Conservation (phyloP, 1,140 invertebrate species). For the Lutraria rhynchaena region DNA sequence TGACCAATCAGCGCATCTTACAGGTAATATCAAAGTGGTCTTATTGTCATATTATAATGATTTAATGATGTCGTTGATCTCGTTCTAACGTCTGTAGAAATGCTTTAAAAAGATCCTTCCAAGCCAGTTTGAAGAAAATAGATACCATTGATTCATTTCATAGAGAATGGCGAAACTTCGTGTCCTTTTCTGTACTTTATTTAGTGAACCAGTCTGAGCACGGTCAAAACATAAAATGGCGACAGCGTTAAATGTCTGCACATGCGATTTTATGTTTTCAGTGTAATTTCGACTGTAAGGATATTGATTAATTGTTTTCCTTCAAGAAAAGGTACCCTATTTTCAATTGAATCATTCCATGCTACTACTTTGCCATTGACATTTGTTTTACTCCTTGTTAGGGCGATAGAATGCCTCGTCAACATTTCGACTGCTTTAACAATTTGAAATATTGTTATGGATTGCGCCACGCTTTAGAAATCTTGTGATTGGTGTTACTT, state of each 20-base stretch:
- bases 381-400: background rate
- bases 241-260: constrained; percentile 24
- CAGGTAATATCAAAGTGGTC: too few species aligned
- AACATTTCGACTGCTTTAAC: background rate
- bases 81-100: too few species aligned
- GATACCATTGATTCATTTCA: too few species aligned
- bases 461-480: background rate
- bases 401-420: background rate
- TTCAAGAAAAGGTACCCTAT: background rate
- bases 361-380: background rate
- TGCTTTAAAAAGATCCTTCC: too few species aligned
- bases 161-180: too few species aligned
- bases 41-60: too few species aligned
- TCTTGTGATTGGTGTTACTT: too few species aligned
- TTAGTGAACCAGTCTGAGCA: background rate
- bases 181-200: too few species aligned
- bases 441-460: background rate
- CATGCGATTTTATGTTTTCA: background rate
- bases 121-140: too few species aligned
- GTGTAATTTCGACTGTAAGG: background rate
- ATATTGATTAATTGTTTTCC: background rate
- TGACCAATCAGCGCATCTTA: too few species aligned
- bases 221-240: constrained; percentile 33
- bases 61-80: too few species aligned
- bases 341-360: background rate